phyloP scores from a whole-genome alignment of 2,113 vertebrate species.

The Nasalis larvatus region DNA sequence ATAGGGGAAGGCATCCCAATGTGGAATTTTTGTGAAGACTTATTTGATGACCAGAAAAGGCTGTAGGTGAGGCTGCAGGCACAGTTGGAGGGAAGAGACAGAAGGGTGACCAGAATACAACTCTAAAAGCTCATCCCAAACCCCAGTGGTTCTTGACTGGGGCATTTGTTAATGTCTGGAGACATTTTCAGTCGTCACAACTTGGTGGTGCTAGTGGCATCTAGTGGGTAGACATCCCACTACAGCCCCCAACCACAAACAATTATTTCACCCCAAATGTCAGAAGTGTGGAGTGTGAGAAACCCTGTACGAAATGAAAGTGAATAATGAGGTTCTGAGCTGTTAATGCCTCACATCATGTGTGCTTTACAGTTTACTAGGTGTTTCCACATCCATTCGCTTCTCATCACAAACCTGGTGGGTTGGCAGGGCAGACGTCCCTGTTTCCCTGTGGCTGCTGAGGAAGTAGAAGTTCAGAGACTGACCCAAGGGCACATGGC shows the following conservation, averaged over 20 bases:
- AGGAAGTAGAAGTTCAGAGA: neutral
- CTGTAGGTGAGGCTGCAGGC: neutral
- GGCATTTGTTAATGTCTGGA: neutral
- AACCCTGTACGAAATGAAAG: neutral
- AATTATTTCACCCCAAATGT: neutral
- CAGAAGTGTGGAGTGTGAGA: neutral
- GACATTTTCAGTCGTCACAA: neutral
- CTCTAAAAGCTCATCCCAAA: neutral
- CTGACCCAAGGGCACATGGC: neutral
- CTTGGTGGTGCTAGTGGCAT: neutral
- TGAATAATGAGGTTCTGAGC: neutral
- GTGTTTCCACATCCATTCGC: neutral
- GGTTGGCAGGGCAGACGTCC: neutral
- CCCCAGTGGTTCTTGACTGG: neutral
- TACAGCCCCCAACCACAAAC: neutral
- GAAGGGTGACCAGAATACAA: neutral
- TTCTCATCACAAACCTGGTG: no score
- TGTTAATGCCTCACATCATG: rapidly evolving
- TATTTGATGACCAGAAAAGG: neutral
- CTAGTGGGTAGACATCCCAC: neutral
- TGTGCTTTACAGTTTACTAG: neutral
- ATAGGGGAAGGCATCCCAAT: neutral
- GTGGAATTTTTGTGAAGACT: neutral
- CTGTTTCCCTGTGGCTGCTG: neutral
- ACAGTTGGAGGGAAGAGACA: neutral